phyloP scores from a whole-genome alignment of 1,140 invertebrate genomes.

The Sminthurides bifidus region DNA sequence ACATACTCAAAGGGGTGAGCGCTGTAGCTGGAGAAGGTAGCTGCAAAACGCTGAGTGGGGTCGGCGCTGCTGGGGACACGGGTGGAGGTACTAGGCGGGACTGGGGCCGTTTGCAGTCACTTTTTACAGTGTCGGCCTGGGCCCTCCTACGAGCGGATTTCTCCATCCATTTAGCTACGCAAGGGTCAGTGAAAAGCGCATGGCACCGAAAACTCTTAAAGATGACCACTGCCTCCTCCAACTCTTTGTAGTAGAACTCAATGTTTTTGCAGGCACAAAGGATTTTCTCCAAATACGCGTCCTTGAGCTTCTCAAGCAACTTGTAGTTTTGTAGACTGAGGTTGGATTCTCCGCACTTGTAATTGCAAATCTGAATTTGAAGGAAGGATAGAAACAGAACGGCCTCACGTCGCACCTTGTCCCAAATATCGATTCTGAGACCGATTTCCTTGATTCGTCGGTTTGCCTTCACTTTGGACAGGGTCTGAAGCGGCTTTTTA shows the following conservation, averaged over 20 bases:
- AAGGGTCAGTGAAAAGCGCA: neutral
- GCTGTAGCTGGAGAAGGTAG: no score
- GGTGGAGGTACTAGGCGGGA: neutral
- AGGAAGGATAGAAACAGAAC: neutral
- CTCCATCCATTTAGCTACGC: neutral
- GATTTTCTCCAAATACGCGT: neutral
- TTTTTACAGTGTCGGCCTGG: neutral
- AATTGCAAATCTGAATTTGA: neutral
- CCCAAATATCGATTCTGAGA: neutral
- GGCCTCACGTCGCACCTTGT: neutral
- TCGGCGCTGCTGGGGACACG: neutral
- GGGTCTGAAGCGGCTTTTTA: neutral
- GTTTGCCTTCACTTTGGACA: neutral
- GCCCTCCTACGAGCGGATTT: neutral
- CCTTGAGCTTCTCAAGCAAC: neutral
- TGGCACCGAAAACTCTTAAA: conserved; percentile 2
- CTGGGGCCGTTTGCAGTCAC: neutral
- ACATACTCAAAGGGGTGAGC: neutral
- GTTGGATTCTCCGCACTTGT: neutral
- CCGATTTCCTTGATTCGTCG: neutral
- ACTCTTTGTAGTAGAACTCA: neutral
- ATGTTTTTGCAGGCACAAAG: neutral
- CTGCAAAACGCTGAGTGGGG: neutral
- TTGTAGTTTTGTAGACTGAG: neutral
- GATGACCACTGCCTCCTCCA: neutral